Evolutionary conservation across 1,140 invertebrate genomes (phyloP), one percentile per base, ranked within the genome.

Genomic region (Phymorhynchus buccinoides): DNA sequence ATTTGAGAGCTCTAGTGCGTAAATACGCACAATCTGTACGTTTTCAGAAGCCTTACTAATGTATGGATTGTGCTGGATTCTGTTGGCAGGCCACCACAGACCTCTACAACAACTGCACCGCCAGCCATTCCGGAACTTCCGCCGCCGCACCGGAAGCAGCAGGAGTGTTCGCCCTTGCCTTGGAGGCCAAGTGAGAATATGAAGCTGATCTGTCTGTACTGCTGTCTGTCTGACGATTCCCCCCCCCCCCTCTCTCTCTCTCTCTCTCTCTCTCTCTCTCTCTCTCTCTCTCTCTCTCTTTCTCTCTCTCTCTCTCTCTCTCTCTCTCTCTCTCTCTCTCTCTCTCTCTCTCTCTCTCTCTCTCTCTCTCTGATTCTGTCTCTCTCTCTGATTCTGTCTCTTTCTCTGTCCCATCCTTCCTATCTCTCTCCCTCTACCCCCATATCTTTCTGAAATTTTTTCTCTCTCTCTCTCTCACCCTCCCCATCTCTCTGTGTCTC

Each of bases 61-160:
- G 0, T 9, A 18, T 52, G 12, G 12, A 2, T 52, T 18, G 48
- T 14, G 2, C 48, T 14, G 22, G 48, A 9, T 14, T 6, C 22
- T 22, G 56, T 27, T 62, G 22, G 1, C 91, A 97, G 96, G 98
- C 99, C 3, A 99, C 99, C 3, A 99, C 99, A 0, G 99, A 99
- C 94, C 94, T 99, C 85, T 99, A 99, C 94, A 98, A 98, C n/a
- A 98, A 99, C 94, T 99, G 99, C 92, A 99, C 99, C 0, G 98
- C 98, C 52, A 99, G 97, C n/a, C 99, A 99, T 94, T 99, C 98
- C 22, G 99, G 99, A 73, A 99, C 99, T 3, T 99, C 98, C 14
- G 99, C 99, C 2, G 98, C 98, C 0, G 99, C 99, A 37, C 99
- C 99, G 1, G 98, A 99, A 94, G 98, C 98, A n/a, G 98, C 98